A percentile compares a stretch with the other conserved stretches of the same genome.
Conservation (phyloP, 2,797 vertebrate species). For the Tolypeutes matacus region DNA sequence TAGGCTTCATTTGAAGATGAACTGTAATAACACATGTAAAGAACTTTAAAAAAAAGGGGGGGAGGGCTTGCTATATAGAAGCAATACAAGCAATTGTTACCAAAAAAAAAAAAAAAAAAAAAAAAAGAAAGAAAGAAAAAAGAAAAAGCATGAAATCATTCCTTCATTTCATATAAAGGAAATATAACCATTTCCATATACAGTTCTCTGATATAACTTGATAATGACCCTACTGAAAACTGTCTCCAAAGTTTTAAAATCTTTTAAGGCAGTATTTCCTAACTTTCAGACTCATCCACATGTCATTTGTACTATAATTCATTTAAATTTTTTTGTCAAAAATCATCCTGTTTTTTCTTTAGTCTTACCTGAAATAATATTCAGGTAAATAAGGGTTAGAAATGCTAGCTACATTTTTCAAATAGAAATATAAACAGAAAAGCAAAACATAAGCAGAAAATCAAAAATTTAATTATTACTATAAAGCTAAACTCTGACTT, state of each 20-base stretch:
- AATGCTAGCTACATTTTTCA: background rate
- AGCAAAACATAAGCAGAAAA: conserved; percentile 26
- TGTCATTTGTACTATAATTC: background rate
- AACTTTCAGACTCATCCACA: background rate
- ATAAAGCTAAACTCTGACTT: background rate
- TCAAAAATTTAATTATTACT: background rate
- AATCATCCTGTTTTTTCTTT: background rate
- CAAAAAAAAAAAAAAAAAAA: background rate
- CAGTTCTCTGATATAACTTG: background rate
- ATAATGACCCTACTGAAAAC: background rate
- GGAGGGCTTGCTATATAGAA: background rate
- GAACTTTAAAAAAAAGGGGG: conserved; percentile 1
- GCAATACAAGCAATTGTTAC: background rate
- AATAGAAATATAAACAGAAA: conserved; percentile 2
- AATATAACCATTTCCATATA: background rate
- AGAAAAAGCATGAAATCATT: background rate
- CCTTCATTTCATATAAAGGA: background rate
- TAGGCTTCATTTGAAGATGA: background rate
- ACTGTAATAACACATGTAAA: conserved; percentile 3
- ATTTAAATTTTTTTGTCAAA: background rate
- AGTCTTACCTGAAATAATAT: background rate
- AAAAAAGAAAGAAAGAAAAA: too few species aligned
- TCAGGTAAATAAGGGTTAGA: background rate
- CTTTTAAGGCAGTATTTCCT: background rate
- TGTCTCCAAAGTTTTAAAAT: background rate